Evolutionary conservation across 2,888 invertebrate species (phyloP), one percentile per base, ranked within the genome.

Genomic region (Spisula subtruncata): DNA sequence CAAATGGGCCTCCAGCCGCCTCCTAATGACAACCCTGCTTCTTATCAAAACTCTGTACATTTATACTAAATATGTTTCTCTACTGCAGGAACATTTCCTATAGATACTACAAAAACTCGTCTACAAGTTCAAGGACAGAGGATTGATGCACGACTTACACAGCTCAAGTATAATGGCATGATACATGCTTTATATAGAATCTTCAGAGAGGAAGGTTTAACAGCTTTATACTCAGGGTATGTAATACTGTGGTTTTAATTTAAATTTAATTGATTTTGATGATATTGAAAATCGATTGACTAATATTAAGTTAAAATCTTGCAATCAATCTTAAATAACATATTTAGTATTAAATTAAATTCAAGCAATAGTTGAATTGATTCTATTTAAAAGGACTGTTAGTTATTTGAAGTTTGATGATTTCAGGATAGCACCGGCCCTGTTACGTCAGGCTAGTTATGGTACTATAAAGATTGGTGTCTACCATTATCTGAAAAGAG

Each of bases 401-500:
- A 41, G 2, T 75, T 35, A 75, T 75, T 75, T 32, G 0, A 32
- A 48, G 48, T n/a, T 81, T 48, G 60, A 80, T 51, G 10, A 10
- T 93, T 96, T 20, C 97, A 99, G 99, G 85, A 98, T 99, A 96
- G 98, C 98, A 97, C 99, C 99, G 84, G 99, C 99, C 79, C 98
- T 99, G 85, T 97, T 99, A 88, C 97, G 99, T 2, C 99, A 99
- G 97, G 98, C 99, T 51, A 99, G 98, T 66, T 99, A 99, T 97
- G 99, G 99, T 94, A 99, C 99, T 56, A 98, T 99, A 92, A 99
- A 99, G 97, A 99, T 99, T 96, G 99, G 99, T 93, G 98, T 99
- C 18, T 99, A 99, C 97, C 99, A 99, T 96, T 98, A 98, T 0
- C 97, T 99, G 94, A 99, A 99, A 97, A 97, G 98, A 95, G 97